Evolutionary conservation across 2,797 vertebrate species (phyloP), one percentile per base, ranked within the genome.

Genomic region (Chaetodon trifasciatus): DNA sequence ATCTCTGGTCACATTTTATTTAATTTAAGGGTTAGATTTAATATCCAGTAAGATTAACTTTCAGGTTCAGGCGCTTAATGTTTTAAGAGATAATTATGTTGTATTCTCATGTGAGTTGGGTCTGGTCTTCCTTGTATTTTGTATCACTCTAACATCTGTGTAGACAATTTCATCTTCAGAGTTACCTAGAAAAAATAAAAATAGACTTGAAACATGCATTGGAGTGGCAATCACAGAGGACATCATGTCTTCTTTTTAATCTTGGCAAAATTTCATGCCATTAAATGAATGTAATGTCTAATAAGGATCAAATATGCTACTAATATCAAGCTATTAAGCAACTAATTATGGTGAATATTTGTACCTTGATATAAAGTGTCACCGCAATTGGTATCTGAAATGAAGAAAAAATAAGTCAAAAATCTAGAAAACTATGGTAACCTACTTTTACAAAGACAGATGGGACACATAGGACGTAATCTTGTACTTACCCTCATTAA

Each of bases 371-470:
- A 32, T 32, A 32, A 32, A 32, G 28, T 32, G 28, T 32, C 28
- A 32, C 28, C 28, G 12, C 49, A 53, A 17, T 17, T 17, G 2
- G 3, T 23, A 39, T 9, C 9, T 23, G 1, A 35, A 63, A 46
- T 3, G 3, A 2, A 19, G 2, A 32, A 8, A 23, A 9, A 5
- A 10, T 40, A 0, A 70, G 37, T n/a, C 0, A 19, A 8, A 9
- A 49, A 39, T 49, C 28, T 32, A 32, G 28, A 32, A 32, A 46
- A 35, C 6, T 0, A 3, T 62, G 8, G 0, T 17, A 21, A 0
- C 19, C 21, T 23, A 24, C 3, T 1, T 46, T 32, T 32, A 32
- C 28, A 32, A 32, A 3, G 28, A 9, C 47, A 50, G 6, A 7
- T 4, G 28, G 28, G 28, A 32, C 8, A 35, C 8, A 15, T 13